A percentile compares a stretch with the other conserved stretches of the same genome.
These are phyloP conservation scores for Danionella cerebrum DNA, from an alignment of 2,113 vertebrate genomes.

Conservation along the genomic window DNA sequence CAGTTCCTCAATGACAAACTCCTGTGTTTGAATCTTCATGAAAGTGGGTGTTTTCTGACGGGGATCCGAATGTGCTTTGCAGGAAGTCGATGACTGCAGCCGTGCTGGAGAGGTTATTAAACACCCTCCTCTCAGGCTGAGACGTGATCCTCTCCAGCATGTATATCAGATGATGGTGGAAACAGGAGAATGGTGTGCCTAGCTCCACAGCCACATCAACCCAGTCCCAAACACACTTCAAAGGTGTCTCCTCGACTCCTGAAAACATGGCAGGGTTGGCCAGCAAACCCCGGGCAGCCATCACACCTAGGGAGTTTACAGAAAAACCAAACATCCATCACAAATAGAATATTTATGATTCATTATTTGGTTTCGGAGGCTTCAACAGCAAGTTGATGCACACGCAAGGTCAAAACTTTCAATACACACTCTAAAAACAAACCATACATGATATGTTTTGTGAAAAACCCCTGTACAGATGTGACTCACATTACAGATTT, in stretches of 20 bases:
- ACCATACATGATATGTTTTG: too few species aligned
- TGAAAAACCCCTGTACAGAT: too few species aligned
- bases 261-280: conserved; percentile 93
- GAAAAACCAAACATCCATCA: background rate
- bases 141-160: conserved; percentile 94
- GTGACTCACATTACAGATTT: too few species aligned
- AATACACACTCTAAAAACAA: too few species aligned
- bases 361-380: too few species aligned
- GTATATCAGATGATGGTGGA: conserved; percentile 96
- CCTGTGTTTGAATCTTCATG: too few species aligned
- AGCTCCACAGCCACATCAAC: conserved; percentile 82
- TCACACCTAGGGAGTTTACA: conserved; percentile 71
- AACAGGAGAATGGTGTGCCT: conserved; percentile 88
- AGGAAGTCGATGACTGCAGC: conserved; percentile 91
- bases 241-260: conserved; percentile 84
- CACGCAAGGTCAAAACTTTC: too few species aligned
- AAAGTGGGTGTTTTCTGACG: too few species aligned
- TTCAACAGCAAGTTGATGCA: too few species aligned
- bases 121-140: conserved; percentile 85
- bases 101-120: conserved; percentile 90
- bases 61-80: conserved; percentile 70
- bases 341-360: too few species aligned
- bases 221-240: conserved; percentile 93
- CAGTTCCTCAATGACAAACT: too few species aligned
- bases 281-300: conserved; percentile 88